Evolutionary conservation across 2,888 invertebrate species (phyloP).

Genomic region (Drosophila differens): DNA sequence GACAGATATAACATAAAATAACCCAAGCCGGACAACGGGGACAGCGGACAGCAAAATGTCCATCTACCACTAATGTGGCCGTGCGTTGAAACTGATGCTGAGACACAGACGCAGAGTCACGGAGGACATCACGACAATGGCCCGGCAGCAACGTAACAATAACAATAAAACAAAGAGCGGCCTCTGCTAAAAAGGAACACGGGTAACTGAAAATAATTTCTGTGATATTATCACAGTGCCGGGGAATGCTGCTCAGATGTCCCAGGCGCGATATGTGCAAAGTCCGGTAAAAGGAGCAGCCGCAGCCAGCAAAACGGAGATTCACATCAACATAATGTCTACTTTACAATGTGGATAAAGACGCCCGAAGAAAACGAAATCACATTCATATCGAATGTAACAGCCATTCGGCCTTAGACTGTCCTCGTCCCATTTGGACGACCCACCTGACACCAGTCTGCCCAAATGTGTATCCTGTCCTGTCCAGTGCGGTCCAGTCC

Average conservation of each 20-base stretch:
- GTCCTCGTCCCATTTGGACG: constrained; percentile 5
- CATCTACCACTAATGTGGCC: constrained; percentile 77
- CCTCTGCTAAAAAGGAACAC: constrained; percentile 50
- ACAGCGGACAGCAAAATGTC: constrained; percentile 57
- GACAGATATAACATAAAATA: constrained; percentile 75
- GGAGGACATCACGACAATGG: constrained; percentile 54
- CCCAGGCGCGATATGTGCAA: constrained; percentile 77
- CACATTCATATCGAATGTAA: constrained; percentile 71
- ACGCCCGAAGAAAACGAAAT: constrained; percentile 71
- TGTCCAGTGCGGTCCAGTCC: not conserved
- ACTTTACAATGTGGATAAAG: constrained; percentile 84
- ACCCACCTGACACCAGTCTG: constrained; percentile 52
- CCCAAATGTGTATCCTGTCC: constrained; percentile 31
- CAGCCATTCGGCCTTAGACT: constrained; percentile 30
- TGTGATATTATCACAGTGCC: constrained; percentile 73
- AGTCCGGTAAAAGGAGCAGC: constrained; percentile 21
- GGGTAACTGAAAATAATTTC: constrained; percentile 76
- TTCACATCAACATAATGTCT: constrained; percentile 84
- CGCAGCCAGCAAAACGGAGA: constrained; percentile 37
- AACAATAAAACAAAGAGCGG: constrained; percentile 75
- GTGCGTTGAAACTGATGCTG: constrained; percentile 37
- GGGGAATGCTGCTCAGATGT: constrained; percentile 67
- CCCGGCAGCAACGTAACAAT: constrained; percentile 60
- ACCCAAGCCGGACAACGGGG: constrained; percentile 45
- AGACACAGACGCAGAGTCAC: constrained; percentile 29